These are phyloP conservation scores for Oreochromis aureus DNA, from an alignment of 2,113 vertebrate genomes.

Conservation along the genomic window DNA sequence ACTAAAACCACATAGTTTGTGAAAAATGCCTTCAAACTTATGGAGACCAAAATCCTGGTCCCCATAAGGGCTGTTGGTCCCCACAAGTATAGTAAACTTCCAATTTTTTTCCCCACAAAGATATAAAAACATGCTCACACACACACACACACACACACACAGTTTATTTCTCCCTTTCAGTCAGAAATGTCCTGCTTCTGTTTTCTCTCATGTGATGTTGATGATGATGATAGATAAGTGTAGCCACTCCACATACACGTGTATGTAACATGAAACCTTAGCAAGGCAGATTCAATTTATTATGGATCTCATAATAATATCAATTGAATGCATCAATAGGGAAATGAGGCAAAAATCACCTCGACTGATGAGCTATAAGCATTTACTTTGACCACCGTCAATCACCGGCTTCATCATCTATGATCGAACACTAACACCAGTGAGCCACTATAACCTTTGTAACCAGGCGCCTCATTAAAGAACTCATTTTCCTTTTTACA, in stretches of 20 bases:
- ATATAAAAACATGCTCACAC: neutral
- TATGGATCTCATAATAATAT: neutral
- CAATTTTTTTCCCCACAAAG: neutral
- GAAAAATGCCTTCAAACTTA: too few relatives aligned
- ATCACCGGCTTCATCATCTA: neutral
- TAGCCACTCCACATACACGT: neutral
- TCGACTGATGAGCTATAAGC: accelerated
- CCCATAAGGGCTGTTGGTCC: accelerated
- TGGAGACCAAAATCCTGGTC: neutral
- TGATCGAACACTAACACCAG: neutral
- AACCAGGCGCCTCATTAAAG: neutral
- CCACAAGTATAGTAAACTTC: neutral
- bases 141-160: accelerated
- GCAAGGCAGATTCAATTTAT: neutral
- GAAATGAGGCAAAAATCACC: neutral
- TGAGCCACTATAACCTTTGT: neutral
- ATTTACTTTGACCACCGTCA: neutral
- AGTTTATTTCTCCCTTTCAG: neutral
- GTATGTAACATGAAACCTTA: too few relatives aligned
- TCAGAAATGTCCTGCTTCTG: neutral
- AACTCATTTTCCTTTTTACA: neutral
- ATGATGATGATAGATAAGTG: accelerated
- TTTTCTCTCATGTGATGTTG: accelerated
- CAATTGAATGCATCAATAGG: neutral
- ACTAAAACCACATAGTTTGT: neutral